Percentiles rank a stretch among this genome's conserved stretches.
Evolutionary conservation across 2,797 vertebrate genomes (phyloP).

Genomic region (Schizothorax lantsangensis): DNA sequence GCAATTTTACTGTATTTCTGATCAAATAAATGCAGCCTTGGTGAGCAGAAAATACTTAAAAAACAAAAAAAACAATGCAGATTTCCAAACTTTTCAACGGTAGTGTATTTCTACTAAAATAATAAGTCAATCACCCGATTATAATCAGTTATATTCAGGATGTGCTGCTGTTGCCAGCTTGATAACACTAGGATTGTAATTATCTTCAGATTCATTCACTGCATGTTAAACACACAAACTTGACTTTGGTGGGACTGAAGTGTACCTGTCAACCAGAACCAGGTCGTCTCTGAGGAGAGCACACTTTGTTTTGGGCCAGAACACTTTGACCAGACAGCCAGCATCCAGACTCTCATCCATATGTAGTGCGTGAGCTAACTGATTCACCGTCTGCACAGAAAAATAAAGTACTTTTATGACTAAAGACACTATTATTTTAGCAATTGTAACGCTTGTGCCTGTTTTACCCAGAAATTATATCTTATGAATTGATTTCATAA

Average conservation of each 20-base stretch:
- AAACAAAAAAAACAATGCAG: no score
- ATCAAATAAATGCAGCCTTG: neutral
- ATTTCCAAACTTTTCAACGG: no score
- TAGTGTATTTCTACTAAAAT: no score
- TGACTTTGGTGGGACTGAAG: neutral
- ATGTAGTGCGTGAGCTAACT: conserved; percentile 95
- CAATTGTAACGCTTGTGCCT: neutral
- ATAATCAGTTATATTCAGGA: neutral
- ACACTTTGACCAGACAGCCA: conserved; percentile 95
- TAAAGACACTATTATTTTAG: neutral
- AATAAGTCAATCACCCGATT: neutral
- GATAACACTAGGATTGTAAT: neutral
- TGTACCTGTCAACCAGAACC: conserved; percentile 97
- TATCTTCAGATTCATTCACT: neutral
- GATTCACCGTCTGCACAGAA: conserved; percentile 90
- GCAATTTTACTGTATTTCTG: neutral
- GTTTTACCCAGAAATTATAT: no score
- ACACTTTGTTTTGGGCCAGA: conserved; percentile 98
- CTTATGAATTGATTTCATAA: neutral
- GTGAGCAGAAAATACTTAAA: neutral
- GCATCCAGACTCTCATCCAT: conserved; percentile 97
- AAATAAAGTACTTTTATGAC: neutral
- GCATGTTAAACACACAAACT: neutral
- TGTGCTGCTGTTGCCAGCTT: neutral
- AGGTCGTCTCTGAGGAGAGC: conserved; percentile 96